Evolutionary conservation across 2,888 invertebrate genomes (phyloP).

Genomic region (Pristionchus exspectatus): DNA sequence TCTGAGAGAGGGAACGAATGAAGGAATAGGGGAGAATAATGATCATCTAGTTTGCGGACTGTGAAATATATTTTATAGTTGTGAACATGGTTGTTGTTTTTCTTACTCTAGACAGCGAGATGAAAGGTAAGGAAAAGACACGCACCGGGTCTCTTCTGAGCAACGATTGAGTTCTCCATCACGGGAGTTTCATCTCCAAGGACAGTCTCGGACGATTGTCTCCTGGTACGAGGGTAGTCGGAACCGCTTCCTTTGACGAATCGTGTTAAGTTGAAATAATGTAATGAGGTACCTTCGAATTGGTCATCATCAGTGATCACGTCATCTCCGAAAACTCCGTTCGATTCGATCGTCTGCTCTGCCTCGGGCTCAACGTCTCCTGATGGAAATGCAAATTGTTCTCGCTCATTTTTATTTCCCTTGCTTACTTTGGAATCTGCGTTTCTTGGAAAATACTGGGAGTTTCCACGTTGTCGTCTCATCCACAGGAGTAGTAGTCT

Average conservation of each 20-base stretch:
- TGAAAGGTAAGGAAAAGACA: too few relatives aligned
- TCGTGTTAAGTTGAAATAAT: neutral
- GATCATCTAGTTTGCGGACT: neutral
- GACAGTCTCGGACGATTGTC: neutral
- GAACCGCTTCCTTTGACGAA: neutral
- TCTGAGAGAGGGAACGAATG: neutral
- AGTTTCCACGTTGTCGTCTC: neutral
- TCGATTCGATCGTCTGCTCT: too few relatives aligned
- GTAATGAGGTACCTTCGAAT: neutral
- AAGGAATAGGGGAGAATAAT: neutral
- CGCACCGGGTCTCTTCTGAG: slow-evolving; percentile 10
- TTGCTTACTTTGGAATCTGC: too few relatives aligned
- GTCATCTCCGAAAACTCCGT: neutral
- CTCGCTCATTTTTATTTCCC: too few relatives aligned
- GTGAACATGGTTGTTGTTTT: too few relatives aligned
- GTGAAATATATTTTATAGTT: too few relatives aligned
- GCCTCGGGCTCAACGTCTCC: too few relatives aligned
- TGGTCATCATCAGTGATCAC: neutral
- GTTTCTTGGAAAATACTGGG: too few relatives aligned
- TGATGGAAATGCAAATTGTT: too few relatives aligned
- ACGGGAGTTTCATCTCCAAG: neutral
- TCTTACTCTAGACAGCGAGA: too few relatives aligned
- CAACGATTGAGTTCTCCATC: neutral
- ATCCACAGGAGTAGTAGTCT: neutral
- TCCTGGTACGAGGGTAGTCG: neutral